Percentiles rank a stretch among this genome's conserved stretches.
phyloP scores from a whole-genome alignment of 2,113 vertebrate species.

The Cettia cetti region DNA sequence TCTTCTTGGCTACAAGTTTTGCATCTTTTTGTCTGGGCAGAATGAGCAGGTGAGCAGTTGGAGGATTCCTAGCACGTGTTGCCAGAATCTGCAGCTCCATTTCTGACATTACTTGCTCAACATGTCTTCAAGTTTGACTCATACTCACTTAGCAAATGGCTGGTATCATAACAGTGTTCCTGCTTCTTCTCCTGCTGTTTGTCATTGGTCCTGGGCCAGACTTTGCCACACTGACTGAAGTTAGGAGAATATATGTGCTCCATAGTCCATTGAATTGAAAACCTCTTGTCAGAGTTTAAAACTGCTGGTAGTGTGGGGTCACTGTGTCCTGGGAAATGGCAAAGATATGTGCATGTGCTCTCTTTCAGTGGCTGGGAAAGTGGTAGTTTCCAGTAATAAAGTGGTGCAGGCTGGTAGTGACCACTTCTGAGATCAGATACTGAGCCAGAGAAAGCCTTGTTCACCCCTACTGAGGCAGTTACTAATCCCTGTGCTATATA shows the following conservation, averaged over 20 bases:
- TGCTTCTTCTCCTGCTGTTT: neutral
- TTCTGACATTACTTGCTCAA: neutral
- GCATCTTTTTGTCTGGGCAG: neutral
- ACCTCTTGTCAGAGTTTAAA: neutral
- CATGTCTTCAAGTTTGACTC: neutral
- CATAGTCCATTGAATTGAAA: neutral
- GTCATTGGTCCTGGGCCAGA: neutral
- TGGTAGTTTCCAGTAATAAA: neutral
- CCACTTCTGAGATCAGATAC: neutral
- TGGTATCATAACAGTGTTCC: neutral
- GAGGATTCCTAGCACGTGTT: neutral
- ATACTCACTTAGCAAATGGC: neutral
- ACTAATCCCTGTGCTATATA: neutral
- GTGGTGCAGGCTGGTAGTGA: neutral
- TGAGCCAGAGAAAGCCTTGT: neutral
- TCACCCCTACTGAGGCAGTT: neutral
- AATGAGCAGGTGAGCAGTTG: neutral
- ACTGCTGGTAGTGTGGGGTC: neutral
- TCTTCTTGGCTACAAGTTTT: neutral
- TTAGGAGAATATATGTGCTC: accelerated
- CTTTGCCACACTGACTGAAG: neutral
- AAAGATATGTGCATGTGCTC: accelerated
- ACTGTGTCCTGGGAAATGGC: neutral
- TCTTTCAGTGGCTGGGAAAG: neutral
- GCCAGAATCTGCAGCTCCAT: neutral